Percentiles rank a stretch among this genome's conserved stretches.
phyloP scores from a whole-genome alignment of 2,888 invertebrate species.

The Urechis unicinctus region DNA sequence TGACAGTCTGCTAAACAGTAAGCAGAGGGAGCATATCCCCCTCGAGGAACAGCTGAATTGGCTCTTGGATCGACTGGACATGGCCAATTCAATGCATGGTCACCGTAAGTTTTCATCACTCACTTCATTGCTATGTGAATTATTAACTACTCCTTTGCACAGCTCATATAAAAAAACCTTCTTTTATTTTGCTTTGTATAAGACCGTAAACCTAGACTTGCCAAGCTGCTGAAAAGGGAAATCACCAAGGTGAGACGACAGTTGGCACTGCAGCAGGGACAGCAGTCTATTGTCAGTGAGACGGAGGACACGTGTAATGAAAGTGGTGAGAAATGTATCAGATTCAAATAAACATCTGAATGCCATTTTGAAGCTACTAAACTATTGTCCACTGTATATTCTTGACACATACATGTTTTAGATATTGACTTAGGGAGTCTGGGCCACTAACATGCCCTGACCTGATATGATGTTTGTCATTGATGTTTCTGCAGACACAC shows the following conservation, averaged over 20 bases:
- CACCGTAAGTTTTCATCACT: background rate
- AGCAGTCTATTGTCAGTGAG: slow-evolving; percentile 24
- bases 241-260: slow-evolving; percentile 54
- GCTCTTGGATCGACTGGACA: slow-evolving; percentile 61
- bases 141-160: too few species aligned
- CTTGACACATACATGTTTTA: too few species aligned
- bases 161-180: too few species aligned
- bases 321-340: slow-evolving; percentile 22
- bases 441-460: too few species aligned
- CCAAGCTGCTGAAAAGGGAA: slow-evolving; percentile 52
- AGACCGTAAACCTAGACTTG: slow-evolving; percentile 38
- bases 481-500: too few species aligned
- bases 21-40: slow-evolving; percentile 37
- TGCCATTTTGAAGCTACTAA: too few species aligned
- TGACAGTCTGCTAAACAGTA: slow-evolving; percentile 44
- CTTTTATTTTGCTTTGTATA: too few species aligned
- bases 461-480: too few species aligned
- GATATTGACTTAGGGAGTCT: too few species aligned
- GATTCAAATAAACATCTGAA: too few species aligned
- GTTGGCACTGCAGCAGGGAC: slow-evolving; percentile 39
- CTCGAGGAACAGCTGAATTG: slow-evolving; percentile 53
- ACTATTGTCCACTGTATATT: too few species aligned
- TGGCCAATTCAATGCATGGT: slow-evolving; percentile 52
- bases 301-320: slow-evolving; percentile 24
- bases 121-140: too few species aligned